Evolutionary conservation across 2,113 vertebrate genomes (phyloP).

Genomic region (Meriones unguiculatus): DNA sequence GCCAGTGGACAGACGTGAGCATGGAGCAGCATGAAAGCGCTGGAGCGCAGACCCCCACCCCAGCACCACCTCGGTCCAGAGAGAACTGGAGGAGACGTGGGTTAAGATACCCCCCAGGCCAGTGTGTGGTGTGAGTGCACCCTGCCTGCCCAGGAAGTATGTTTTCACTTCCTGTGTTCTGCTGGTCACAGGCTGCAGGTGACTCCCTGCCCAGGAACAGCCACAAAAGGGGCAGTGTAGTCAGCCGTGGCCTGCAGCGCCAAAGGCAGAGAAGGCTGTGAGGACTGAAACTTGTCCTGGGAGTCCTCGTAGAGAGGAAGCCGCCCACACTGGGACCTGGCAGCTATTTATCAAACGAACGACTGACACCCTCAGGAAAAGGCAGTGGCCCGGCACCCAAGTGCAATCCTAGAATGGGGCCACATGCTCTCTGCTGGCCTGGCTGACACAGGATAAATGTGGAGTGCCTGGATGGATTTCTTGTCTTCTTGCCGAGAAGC

Average conservation of each 20-base stretch:
- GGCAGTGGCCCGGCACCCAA: background rate
- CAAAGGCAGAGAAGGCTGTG: rapidly evolving
- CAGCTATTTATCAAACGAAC: background rate
- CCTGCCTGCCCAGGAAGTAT: background rate
- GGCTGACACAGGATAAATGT: background rate
- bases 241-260: rapidly evolving
- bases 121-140: rapidly evolving
- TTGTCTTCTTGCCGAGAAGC: background rate
- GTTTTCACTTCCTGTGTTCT: background rate
- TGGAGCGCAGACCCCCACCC: rapidly evolving
- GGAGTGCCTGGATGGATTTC: background rate
- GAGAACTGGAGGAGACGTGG: background rate
- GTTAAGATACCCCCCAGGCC: background rate
- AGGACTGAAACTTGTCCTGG: background rate
- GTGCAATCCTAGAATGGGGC: background rate
- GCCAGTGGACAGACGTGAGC: background rate
- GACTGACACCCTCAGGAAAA: background rate
- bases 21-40: rapidly evolving
- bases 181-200: background rate
- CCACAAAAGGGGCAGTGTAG: background rate
- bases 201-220: background rate
- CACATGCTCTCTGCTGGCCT: background rate
- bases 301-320: background rate
- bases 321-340: background rate
- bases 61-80: background rate